Evolutionary conservation across 2,888 invertebrate species (phyloP).

Genomic region (Brachypterus glaber): DNA sequence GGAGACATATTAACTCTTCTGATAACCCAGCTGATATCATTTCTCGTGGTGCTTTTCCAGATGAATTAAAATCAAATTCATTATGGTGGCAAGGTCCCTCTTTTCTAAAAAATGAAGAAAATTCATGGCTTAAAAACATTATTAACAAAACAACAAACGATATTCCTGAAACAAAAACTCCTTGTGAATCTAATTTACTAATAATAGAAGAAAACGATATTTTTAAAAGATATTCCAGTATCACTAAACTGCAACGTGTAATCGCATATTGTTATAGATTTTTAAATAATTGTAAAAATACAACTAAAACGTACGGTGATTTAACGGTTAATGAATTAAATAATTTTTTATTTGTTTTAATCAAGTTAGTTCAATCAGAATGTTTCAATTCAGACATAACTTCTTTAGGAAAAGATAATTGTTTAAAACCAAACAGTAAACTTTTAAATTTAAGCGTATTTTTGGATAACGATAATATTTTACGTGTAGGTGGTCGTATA

Average conservation of each 20-base stretch:
- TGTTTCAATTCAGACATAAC: neutral
- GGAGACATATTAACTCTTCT: constrained; percentile 1
- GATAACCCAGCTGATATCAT: constrained; percentile 5
- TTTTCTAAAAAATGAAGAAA: constrained; percentile 2
- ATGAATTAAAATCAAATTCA: neutral
- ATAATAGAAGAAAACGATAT: too few species aligned
- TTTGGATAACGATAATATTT: constrained; percentile 13
- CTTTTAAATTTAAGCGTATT: constrained; percentile 8
- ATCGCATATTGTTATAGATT: too few species aligned
- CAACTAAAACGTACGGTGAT: neutral
- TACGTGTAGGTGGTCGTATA: constrained; percentile 26
- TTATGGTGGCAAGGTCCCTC: constrained; percentile 11
- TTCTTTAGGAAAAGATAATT: neutral
- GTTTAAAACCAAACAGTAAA: neutral
- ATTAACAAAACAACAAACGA: neutral
- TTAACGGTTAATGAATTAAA: neutral
- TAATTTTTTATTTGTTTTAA: neutral
- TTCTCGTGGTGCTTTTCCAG: neutral
- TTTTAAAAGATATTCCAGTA: too few species aligned
- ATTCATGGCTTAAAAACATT: neutral
- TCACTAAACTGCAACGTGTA: too few species aligned
- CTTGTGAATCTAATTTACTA: neutral
- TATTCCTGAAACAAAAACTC: constrained; percentile 3
- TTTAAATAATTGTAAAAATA: neutral
- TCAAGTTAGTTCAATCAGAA: neutral